Evolutionary conservation across 2,797 vertebrate species (phyloP), one percentile per base, ranked within the genome.

Genomic region (Cuculus canorus): DNA sequence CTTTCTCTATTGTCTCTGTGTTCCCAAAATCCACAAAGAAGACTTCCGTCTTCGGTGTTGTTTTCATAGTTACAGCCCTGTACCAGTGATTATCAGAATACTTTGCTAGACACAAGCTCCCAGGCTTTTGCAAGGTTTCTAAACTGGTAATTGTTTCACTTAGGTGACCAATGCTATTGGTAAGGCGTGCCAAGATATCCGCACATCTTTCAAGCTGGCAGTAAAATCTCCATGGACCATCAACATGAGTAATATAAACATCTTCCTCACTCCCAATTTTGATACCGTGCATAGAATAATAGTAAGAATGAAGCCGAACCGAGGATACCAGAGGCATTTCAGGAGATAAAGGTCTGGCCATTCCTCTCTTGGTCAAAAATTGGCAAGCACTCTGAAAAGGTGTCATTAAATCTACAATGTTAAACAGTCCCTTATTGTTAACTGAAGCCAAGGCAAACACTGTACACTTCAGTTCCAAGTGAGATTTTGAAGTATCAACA

Each of bases 1-100:
- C 98, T 66, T 96, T 95, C 27, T 97, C 96, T 61, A 99, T 95
- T 37, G 97, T 85, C 73, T 98, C 97, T 24, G 98, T 98, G 95
- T 99, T 98, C 3, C 99, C 99, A 92, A 99, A 99, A 97, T 99
- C 99, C 93, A 99, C 99, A 98, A 99, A 99, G 69, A 99, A 98
- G 37, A 99, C 98, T 56, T 98, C 84, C 30, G 96, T 91, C 5
- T 90, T 97, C 21, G 98, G 98, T 5, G 97, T 96, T 94, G 93
- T 97, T 78, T 97, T 97, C 60, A 86, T 97, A 81, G 99, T 97
- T 68, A 98, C 94, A 45, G 98, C 99, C 76, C 99, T 98, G 56
- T 99, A 99, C 99, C 99, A 99, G 48, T 98, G 96, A 47, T 98
- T 97, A 91, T 99, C 99, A 5, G 96, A 98, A 86, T 99, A 99